Evolutionary conservation across 1,140 invertebrate species (phyloP), one percentile per base, ranked within the genome.

Genomic region (Andrena cerasifolii): DNA sequence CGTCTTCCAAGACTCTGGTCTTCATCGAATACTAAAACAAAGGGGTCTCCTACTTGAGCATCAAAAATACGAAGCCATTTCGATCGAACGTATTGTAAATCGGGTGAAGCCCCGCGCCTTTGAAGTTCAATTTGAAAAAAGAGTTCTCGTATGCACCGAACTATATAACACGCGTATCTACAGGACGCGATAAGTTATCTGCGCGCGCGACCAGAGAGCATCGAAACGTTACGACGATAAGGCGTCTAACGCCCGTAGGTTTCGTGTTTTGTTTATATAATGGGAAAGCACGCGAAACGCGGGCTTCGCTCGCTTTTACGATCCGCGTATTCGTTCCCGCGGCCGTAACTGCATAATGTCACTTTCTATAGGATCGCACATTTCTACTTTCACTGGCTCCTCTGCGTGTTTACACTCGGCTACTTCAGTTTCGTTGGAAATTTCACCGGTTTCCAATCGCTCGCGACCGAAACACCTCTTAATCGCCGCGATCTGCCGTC

Each of bases 351-450:
- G 40, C 77, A 58, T 77, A 77, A 77, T 63, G 49, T 79, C 72
- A 61, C 78, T 79, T 79, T 79, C 72, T 79, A 79, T 58, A 63
- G 31, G 61, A 43, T 31, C 70, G 59, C 21, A 26, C 78, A 75
- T 75, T 75, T 67, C 70, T 75, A 56, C 78, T 79, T 79, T 79
- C 78, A 67, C 78, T 40, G 36, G 36, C 36, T 61, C 74, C 24
- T 75, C 51, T 36, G 40, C 45, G 18, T 24, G 43, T n/a, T 61
- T 28, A 53, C 21, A n/a, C 26, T 45, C 36, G n/a, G 43, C 18
- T 78, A 74, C 78, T 75, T 72, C 72, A 79, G 45, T 79, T 79
- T 79, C 78, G 61, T 67, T 47, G 61, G 54, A 45, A 77, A 71
- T 77, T 77, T 77, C 75, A 16, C 75, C 63, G 54, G 45, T 61